Conservation (phyloP, 1,140 invertebrate species). For the Drosophila guanche region DNA sequence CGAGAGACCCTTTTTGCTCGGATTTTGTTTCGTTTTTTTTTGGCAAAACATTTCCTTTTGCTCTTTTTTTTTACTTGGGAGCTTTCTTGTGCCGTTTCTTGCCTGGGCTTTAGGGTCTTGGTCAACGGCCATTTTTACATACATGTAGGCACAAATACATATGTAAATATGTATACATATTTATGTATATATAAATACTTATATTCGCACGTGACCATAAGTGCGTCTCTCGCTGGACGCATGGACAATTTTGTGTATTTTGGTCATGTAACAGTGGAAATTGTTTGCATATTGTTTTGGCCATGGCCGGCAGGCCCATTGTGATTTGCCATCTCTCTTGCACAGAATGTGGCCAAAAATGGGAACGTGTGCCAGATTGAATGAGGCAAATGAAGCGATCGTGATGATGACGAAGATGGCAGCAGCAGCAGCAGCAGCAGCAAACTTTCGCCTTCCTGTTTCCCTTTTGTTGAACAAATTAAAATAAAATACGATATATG, state of each 20-base stretch:
- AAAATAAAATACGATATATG: constrained; percentile 71
- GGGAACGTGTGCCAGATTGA: constrained; percentile 74
- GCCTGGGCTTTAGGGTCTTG: constrained; percentile 46
- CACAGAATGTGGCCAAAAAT: neutral
- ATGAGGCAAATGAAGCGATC: constrained; percentile 80
- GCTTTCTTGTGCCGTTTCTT: constrained; percentile 18
- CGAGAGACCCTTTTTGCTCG: constrained; percentile 18
- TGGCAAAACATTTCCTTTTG: constrained; percentile 5
- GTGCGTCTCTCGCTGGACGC: constrained; percentile 25
- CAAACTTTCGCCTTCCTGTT: constrained; percentile 56
- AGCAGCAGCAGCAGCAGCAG: constrained; percentile 6
- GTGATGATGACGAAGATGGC: constrained; percentile 52
- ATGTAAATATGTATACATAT: constrained; percentile 2
- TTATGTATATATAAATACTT: constrained; percentile 19
- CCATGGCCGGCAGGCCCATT: constrained; percentile 50
- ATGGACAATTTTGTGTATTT: constrained; percentile 69
- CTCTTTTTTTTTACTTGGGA: constrained; percentile 18
- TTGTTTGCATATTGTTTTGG: constrained; percentile 81
- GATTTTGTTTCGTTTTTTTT: neutral
- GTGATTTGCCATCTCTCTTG: constrained; percentile 53
- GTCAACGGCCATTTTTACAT: constrained; percentile 46
- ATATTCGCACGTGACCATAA: constrained; percentile 73
- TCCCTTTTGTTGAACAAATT: constrained; percentile 71
- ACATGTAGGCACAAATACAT: constrained; percentile 11
- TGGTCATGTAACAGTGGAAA: constrained; percentile 77